Evolutionary conservation across 2,113 vertebrate species (phyloP).

Genomic region (Gobiocypris rarus): DNA sequence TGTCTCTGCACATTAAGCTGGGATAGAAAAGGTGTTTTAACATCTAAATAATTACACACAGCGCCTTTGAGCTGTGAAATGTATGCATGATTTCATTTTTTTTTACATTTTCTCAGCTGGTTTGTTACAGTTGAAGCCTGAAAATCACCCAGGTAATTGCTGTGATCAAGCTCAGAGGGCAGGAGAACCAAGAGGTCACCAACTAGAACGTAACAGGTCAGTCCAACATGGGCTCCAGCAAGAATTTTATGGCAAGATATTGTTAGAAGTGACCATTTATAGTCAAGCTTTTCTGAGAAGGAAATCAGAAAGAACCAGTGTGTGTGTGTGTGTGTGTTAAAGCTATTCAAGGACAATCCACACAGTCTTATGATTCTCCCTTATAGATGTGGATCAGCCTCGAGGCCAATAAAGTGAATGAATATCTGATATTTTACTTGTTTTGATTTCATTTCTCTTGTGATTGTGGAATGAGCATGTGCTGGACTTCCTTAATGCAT

Average conservation of each 20-base stretch:
- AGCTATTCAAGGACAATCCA: conserved; percentile 35
- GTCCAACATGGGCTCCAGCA: background rate
- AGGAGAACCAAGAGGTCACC: background rate
- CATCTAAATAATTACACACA: background rate
- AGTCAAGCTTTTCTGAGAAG: conserved; percentile 1
- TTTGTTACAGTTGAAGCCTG: background rate
- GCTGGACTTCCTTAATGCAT: conserved; percentile 21
- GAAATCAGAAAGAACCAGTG: conserved; percentile 25
- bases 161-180: background rate
- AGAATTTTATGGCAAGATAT: background rate
- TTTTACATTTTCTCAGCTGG: background rate
- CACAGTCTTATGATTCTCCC: conserved; percentile 18
- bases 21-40: background rate
- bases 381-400: conserved; percentile 29
- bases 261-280: background rate
- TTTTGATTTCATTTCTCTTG: conserved; percentile 28
- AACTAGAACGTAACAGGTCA: background rate
- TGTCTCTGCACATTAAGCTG: background rate
- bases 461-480: conserved; percentile 29
- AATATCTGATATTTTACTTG: conserved; percentile 17
- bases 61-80: background rate
- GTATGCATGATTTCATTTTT: background rate
- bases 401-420: conserved; percentile 26
- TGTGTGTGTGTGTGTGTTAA: background rate
- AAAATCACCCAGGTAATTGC: background rate